These are phyloP conservation scores for Agrotis segetum DNA, from an alignment of 2,888 invertebrate genomes.

Conservation along the genomic window DNA sequence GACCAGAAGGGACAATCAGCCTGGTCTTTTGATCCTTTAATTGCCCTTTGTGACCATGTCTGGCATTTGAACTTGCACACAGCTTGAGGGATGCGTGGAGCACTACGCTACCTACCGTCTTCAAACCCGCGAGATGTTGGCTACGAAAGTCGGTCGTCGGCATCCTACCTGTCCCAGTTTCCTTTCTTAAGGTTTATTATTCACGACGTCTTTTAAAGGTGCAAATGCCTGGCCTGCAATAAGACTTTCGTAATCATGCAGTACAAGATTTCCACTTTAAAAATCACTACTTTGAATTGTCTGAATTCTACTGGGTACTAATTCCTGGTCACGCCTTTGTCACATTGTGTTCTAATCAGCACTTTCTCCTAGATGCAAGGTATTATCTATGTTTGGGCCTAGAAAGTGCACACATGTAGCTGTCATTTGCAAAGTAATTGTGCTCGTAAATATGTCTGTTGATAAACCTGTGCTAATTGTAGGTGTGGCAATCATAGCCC, in stretches of 20 bases:
- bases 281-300: background rate
- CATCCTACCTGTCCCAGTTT: background rate
- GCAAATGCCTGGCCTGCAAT: background rate
- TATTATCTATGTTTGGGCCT: slow-evolving; percentile 34
- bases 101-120: too few relatives aligned
- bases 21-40: too few relatives aligned
- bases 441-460: slow-evolving; percentile 34
- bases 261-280: background rate
- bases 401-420: slow-evolving; percentile 45
- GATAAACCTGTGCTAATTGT: slow-evolving; percentile 24
- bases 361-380: slow-evolving; percentile 46
- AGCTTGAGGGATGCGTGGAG: too few relatives aligned
- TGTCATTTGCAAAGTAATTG: slow-evolving; percentile 46
- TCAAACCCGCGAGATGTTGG: too few relatives aligned
- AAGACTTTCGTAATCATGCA: background rate
- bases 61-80: too few relatives aligned
- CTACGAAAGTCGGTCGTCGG: too few relatives aligned
- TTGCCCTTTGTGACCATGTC: too few relatives aligned
- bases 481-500: slow-evolving; percentile 1
- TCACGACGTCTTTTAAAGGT: too few relatives aligned
- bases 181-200: background rate
- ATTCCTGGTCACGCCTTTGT: slow-evolving; percentile 8
- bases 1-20: too few relatives aligned
- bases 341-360: slow-evolving; percentile 43
- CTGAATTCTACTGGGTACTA: slow-evolving; percentile 1